A percentile compares a stretch with the other conserved stretches of the same genome.
Evolutionary conservation across 2,797 vertebrate genomes (phyloP).

Genomic region (Vipera latastei): DNA sequence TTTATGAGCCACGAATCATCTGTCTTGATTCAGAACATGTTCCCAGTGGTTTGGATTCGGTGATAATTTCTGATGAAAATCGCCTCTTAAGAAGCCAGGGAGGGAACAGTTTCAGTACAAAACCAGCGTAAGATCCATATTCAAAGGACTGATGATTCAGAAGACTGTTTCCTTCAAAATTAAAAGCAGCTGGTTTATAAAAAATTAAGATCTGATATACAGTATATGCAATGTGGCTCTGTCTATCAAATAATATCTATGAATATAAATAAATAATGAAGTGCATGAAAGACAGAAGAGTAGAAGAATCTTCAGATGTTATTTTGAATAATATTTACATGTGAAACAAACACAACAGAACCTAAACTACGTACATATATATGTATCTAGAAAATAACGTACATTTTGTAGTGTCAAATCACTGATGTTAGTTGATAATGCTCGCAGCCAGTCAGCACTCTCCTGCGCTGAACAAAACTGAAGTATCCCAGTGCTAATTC

Average conservation of each 20-base stretch:
- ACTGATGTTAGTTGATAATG: constrained; percentile 87
- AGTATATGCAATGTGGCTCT: background rate
- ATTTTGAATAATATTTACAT: background rate
- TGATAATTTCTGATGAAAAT: background rate
- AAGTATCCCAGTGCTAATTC: constrained; percentile 82
- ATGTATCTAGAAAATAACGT: constrained; percentile 64
- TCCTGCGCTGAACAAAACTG: constrained; percentile 89
- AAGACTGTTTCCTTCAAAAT: background rate
- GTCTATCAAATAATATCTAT: background rate
- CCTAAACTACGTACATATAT: background rate
- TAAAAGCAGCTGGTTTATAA: background rate
- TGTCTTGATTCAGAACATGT: background rate
- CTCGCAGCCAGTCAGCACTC: constrained; percentile 89
- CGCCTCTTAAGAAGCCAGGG: background rate
- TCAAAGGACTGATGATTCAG: background rate
- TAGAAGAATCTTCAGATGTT: background rate
- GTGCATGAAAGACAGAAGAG: background rate
- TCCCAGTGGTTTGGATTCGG: too few species aligned
- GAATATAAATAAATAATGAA: background rate
- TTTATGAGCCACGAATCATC: background rate
- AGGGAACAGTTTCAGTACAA: background rate
- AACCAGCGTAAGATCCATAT: background rate
- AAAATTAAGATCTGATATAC: background rate
- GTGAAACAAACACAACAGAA: background rate
- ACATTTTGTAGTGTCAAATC: constrained; percentile 88